Conservation (phyloP, 2,797 vertebrate species). For the Naso thynnoides region DNA sequence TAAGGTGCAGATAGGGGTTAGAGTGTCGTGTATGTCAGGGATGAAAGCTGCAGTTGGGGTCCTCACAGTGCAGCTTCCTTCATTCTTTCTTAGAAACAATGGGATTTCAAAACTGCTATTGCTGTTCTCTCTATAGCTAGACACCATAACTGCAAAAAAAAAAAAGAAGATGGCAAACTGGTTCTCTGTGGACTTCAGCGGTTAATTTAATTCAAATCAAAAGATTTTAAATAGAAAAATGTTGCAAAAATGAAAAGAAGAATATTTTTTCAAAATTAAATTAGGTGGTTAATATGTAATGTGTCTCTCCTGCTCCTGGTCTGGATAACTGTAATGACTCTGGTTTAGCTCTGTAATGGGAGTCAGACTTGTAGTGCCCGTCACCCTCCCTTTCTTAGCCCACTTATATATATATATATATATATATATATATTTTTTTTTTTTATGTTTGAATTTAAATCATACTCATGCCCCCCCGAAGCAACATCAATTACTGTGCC, state of each 20-base stretch:
- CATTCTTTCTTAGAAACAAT: constrained; percentile 73
- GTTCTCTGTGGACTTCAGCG: not conserved
- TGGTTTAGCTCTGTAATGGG: constrained; percentile 35
- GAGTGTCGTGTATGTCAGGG: constrained; percentile 20
- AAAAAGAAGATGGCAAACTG: not conserved
- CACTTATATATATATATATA: too few relatives aligned
- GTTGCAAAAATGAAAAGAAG: constrained; percentile 22
- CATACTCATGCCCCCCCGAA: constrained; percentile 33
- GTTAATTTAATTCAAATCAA: constrained; percentile 13
- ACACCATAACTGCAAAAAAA: constrained; percentile 16
- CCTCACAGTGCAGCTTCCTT: constrained; percentile 64
- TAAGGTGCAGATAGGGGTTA: constrained; percentile 25
- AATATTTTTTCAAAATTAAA: constrained; percentile 22
- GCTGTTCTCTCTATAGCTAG: constrained; percentile 22
- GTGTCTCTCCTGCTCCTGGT: constrained; percentile 40
- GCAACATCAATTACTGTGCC: constrained; percentile 23
- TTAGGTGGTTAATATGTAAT: constrained; percentile 43
- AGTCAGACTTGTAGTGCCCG: constrained; percentile 35
- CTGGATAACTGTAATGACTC: constrained; percentile 43
- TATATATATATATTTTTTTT: too few relatives aligned
- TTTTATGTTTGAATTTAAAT: constrained; percentile 52
- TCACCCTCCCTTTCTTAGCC: constrained; percentile 44
- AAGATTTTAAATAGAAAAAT: constrained; percentile 20
- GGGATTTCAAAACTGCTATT: constrained; percentile 30
- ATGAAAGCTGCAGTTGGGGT: constrained; percentile 54